Percentiles rank a stretch among this genome's conserved stretches.
phyloP scores from a whole-genome alignment of 1,140 invertebrate genomes.

The Meteorus sp. region DNA sequence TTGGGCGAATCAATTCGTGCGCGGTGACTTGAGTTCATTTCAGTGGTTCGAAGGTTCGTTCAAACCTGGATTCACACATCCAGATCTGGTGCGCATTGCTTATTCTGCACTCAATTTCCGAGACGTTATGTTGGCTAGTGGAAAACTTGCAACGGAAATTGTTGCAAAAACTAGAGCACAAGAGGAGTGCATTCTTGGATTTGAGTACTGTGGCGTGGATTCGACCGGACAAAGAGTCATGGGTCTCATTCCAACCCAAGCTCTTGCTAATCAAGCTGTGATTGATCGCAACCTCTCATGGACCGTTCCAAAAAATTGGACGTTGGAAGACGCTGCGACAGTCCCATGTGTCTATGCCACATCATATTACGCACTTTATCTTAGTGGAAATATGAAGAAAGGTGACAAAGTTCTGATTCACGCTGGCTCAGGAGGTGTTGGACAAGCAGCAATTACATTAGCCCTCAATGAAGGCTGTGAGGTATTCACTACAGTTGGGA shows the following conservation, averaged over 20 bases:
- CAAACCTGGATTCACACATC: slow-evolving; percentile 37
- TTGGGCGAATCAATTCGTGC: slow-evolving; percentile 75
- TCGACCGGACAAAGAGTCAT: slow-evolving; percentile 66
- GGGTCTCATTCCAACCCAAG: slow-evolving; percentile 65
- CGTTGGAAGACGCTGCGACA: slow-evolving; percentile 83
- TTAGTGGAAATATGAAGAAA: slow-evolving; percentile 60
- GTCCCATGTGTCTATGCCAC: slow-evolving; percentile 86
- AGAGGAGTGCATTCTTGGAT: slow-evolving; percentile 71
- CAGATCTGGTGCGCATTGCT: slow-evolving; percentile 59
- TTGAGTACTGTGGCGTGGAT: slow-evolving; percentile 71
- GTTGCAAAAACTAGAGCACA: slow-evolving; percentile 60
- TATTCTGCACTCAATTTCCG: slow-evolving; percentile 76
- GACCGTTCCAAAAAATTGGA: slow-evolving; percentile 82
- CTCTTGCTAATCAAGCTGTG: slow-evolving; percentile 64
- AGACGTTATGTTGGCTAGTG: slow-evolving; percentile 78
- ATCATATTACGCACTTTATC: slow-evolving; percentile 77
- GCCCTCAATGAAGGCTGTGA: slow-evolving; percentile 68
- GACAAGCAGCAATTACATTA: slow-evolving; percentile 77
- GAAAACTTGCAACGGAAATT: slow-evolving; percentile 69
- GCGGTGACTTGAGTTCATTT: slow-evolving; percentile 84
- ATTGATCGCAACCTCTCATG: slow-evolving; percentile 69
- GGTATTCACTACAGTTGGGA: slow-evolving; percentile 73
- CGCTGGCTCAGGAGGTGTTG: slow-evolving; percentile 75
- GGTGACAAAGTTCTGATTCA: slow-evolving; percentile 74
- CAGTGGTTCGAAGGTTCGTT: slow-evolving; percentile 76